Conservation (phyloP, 2,113 vertebrate genomes). For the Orycteropus afer region DNA sequence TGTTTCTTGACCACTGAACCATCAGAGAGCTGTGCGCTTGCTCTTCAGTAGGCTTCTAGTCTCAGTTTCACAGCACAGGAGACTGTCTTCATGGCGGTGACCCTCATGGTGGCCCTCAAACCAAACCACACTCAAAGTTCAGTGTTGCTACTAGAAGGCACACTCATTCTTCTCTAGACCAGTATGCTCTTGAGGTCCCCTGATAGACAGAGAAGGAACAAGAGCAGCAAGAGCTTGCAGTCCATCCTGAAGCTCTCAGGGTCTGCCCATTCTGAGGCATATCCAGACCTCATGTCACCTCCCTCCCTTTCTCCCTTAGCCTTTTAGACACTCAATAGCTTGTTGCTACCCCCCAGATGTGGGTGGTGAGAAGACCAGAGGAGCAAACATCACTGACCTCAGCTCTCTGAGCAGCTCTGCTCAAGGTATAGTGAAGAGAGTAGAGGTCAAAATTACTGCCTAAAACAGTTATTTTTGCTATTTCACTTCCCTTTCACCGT, state of each 20-base stretch:
- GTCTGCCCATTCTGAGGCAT: not conserved
- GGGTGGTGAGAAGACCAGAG: not conserved
- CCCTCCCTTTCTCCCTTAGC: not conserved
- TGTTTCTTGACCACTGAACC: not conserved
- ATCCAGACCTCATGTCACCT: not conserved
- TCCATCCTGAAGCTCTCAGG: not conserved
- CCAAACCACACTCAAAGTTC: fast-evolving
- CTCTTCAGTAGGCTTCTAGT: fast-evolving
- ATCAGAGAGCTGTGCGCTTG: too few relatives aligned
- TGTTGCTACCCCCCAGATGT: not conserved
- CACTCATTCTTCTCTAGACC: not conserved
- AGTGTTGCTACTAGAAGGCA: not conserved
- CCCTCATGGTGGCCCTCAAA: not conserved
- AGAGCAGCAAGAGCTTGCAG: not conserved
- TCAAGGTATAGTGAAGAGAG: not conserved
- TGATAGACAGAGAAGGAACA: not conserved
- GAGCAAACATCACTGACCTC: not conserved
- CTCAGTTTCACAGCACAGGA: not conserved
- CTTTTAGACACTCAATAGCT: not conserved
- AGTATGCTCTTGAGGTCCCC: fast-evolving
- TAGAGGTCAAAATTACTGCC: not conserved
- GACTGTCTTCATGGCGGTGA: too few relatives aligned
- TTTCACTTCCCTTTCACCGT: not conserved
- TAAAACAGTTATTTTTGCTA: not conserved
- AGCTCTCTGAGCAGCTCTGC: not conserved